Conservation (phyloP, 2,113 vertebrate genomes). For the Nycticebus coucang region DNA sequence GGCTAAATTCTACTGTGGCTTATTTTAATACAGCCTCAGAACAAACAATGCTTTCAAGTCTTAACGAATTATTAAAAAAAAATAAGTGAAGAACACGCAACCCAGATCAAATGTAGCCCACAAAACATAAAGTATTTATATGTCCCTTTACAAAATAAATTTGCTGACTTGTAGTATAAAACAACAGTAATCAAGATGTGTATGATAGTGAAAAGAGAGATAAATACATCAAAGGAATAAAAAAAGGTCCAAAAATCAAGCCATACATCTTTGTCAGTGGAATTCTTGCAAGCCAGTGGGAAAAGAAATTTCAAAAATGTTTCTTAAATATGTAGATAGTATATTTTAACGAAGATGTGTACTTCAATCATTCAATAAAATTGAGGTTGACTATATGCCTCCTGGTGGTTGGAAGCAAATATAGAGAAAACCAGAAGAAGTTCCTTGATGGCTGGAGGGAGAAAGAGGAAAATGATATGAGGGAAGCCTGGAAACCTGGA, state of each 20-base stretch:
- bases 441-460: background rate
- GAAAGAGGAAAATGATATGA: background rate
- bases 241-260: background rate
- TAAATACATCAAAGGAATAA: background rate
- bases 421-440: background rate
- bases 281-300: background rate
- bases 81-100: background rate
- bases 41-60: background rate
- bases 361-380: background rate
- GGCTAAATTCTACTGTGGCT: background rate
- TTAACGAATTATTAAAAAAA: background rate
- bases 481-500: background rate
- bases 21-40: background rate
- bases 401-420: background rate
- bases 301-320: background rate
- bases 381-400: background rate
- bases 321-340: background rate
- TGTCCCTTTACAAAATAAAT: background rate
- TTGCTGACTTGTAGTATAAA: background rate
- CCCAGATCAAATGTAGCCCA: background rate
- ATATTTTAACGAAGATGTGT: background rate
- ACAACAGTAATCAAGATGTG: background rate
- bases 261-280: background rate
- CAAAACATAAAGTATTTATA: background rate
- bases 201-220: background rate